These are phyloP conservation scores for Latrodectus hesperus DNA, from an alignment of 2,888 invertebrate species.

Conservation along the genomic window DNA sequence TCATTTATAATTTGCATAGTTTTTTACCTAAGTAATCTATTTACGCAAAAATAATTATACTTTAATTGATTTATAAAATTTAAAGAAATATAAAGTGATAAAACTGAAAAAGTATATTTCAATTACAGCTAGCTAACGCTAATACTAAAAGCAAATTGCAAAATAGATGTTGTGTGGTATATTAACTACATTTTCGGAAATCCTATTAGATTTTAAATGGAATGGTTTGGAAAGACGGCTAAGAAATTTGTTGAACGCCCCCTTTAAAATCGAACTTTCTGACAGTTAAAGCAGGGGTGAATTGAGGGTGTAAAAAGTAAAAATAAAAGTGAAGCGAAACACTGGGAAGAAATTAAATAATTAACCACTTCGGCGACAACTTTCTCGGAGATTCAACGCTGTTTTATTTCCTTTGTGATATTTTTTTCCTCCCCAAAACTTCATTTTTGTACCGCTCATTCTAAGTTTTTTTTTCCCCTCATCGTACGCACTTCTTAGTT, in stretches of 20 bases:
- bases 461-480: constrained; percentile 22
- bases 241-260: constrained; percentile 37
- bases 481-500: constrained; percentile 14
- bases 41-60: too few species aligned
- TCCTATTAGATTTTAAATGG: background rate
- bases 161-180: too few species aligned
- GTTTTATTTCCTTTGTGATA: constrained; percentile 48
- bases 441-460: constrained; percentile 62
- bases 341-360: constrained; percentile 69
- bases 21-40: too few species aligned
- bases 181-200: too few species aligned
- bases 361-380: constrained; percentile 68
- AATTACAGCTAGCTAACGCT: too few species aligned
- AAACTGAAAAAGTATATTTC: too few species aligned
- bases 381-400: constrained; percentile 46
- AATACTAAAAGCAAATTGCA: too few species aligned
- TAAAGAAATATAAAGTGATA: too few species aligned
- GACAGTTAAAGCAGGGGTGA: constrained; percentile 13
- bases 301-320: constrained; percentile 20
- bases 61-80: too few species aligned
- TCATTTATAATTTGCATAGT: too few species aligned
- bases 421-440: constrained; percentile 48
- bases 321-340: constrained; percentile 64
- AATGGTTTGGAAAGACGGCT: background rate
- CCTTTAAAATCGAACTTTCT: constrained; percentile 17